Evolutionary conservation across 2,888 invertebrate genomes (phyloP).

Genomic region (Nomada ruficornis): DNA sequence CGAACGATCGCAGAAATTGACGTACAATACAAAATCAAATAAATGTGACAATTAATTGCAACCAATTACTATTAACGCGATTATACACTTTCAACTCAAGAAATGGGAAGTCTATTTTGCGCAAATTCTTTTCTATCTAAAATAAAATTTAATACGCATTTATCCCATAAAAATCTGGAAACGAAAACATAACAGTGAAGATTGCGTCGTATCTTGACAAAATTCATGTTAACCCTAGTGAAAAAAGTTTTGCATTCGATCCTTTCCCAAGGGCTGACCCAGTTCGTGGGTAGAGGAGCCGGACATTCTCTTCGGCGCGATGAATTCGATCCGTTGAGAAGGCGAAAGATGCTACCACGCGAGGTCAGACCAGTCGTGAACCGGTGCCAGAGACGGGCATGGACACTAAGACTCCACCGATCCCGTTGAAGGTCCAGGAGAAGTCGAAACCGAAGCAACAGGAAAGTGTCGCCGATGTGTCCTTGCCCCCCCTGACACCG

Average conservation of each 20-base stretch:
- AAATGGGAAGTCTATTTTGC: no score
- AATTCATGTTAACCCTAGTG: neutral
- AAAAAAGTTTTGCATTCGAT: slow-evolving; percentile 7
- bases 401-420: slow-evolving; percentile 83
- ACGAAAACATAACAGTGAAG: neutral
- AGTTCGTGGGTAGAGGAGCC: slow-evolving; percentile 41
- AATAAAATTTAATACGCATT: neutral
- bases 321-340: slow-evolving; percentile 69
- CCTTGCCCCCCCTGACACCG: slow-evolving; percentile 80
- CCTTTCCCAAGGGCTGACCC: slow-evolving; percentile 63
- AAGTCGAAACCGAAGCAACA: slow-evolving; percentile 74
- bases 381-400: slow-evolving; percentile 78
- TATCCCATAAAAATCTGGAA: no score
- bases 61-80: no score
- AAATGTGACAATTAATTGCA: no score
- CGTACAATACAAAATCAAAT: no score
- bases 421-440: slow-evolving; percentile 80
- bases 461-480: slow-evolving; percentile 76
- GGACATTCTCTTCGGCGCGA: slow-evolving; percentile 63
- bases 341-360: slow-evolving; percentile 70
- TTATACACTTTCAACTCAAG: no score
- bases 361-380: slow-evolving; percentile 67
- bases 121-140: no score
- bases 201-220: neutral
- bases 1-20: no score